phyloP scores from a whole-genome alignment of 2,797 vertebrate genomes.

The Carduelis carduelis region DNA sequence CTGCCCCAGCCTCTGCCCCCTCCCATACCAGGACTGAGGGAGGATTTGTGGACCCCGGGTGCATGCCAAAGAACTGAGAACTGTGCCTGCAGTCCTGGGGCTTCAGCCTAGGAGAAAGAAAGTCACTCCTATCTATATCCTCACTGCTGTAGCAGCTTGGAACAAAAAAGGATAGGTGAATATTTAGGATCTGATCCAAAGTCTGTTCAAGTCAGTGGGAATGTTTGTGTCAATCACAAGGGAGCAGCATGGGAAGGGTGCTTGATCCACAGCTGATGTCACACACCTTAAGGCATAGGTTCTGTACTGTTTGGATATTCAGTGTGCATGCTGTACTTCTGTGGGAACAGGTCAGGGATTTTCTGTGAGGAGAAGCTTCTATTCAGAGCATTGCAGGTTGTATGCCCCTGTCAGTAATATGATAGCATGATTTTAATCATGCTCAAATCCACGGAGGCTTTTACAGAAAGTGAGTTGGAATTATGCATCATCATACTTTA shows the following conservation, averaged over 20 bases:
- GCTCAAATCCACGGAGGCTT: background rate
- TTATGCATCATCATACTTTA: background rate
- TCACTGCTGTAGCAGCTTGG: background rate
- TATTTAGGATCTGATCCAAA: background rate
- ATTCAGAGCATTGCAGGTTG: background rate
- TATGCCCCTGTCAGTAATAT: background rate
- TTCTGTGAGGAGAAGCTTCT: background rate
- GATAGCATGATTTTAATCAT: background rate
- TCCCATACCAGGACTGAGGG: background rate
- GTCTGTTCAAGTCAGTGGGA: background rate
- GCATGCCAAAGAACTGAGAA: background rate
- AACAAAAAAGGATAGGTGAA: background rate
- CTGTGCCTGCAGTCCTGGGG: background rate
- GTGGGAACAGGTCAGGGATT: background rate
- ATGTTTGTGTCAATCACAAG: background rate
- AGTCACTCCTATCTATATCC: fast-evolving
- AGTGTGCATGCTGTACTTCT: background rate
- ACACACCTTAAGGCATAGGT: background rate
- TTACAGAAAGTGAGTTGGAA: background rate
- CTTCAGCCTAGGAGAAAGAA: background rate
- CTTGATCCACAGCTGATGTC: background rate
- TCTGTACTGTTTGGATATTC: background rate
- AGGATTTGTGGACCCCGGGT: fast-evolving
- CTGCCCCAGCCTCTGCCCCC: background rate
- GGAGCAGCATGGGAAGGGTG: background rate